phyloP scores from a whole-genome alignment of 2,888 invertebrate genomes.

The Lapara coniferarum region DNA sequence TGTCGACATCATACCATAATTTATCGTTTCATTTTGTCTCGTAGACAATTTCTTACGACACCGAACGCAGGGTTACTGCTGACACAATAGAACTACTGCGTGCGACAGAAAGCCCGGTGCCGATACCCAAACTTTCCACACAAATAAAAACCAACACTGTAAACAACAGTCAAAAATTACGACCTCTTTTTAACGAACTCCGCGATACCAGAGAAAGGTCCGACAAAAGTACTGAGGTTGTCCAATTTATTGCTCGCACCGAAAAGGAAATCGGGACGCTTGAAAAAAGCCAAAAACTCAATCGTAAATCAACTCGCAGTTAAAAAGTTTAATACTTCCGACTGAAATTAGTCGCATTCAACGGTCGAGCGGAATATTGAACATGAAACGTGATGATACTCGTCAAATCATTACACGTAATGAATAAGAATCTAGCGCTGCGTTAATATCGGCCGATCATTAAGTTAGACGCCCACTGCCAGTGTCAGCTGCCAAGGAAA shows the following conservation, averaged over 20 bases:
- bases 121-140: slow-evolving; percentile 49
- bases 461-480: slow-evolving; percentile 44
- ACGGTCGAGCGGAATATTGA: slow-evolving; percentile 39
- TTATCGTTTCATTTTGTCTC: slow-evolving; percentile 57
- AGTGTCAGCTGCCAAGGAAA: slow-evolving; percentile 45
- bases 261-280: slow-evolving; percentile 47
- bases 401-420: slow-evolving; percentile 41
- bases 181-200: slow-evolving; percentile 54
- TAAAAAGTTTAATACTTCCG: slow-evolving; percentile 51
- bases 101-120: slow-evolving; percentile 40
- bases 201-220: slow-evolving; percentile 54
- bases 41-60: slow-evolving; percentile 4
- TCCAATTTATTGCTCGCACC: slow-evolving; percentile 50
- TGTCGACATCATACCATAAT: slow-evolving; percentile 62
- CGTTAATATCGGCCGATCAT: slow-evolving; percentile 41
- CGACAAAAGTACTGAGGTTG: slow-evolving; percentile 50
- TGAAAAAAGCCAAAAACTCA: slow-evolving; percentile 41
- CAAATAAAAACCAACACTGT: slow-evolving; percentile 57
- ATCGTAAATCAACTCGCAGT: slow-evolving; percentile 52
- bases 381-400: slow-evolving; percentile 39
- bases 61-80: background rate
- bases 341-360: slow-evolving; percentile 40
- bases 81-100: slow-evolving; percentile 7
- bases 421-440: slow-evolving; percentile 44
- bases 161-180: slow-evolving; percentile 60